phyloP scores from a whole-genome alignment of 2,797 vertebrate genomes.

The Chelonia mydas region DNA sequence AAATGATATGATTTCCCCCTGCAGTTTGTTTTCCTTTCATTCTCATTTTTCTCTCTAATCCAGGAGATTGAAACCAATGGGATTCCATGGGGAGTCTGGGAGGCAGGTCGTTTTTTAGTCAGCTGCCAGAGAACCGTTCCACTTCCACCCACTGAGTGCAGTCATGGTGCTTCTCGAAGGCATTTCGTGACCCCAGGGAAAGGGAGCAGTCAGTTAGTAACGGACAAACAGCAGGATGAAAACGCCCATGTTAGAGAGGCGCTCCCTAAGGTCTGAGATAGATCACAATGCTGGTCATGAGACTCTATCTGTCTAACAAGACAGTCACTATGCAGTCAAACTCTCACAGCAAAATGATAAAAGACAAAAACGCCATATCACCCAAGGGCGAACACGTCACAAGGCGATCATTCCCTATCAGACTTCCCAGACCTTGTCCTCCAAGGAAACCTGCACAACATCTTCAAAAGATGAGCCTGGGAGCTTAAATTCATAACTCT shows the following conservation, averaged over 20 bases:
- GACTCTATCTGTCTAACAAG: neutral
- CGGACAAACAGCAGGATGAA: neutral
- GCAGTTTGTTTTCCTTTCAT: neutral
- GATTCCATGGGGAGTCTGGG: constrained; percentile 7
- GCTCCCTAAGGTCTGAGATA: neutral
- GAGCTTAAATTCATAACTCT: neutral
- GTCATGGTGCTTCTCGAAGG: constrained; percentile 40
- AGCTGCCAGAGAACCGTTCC: constrained; percentile 12
- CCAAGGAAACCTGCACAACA: neutral
- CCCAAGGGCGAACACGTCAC: too few species aligned
- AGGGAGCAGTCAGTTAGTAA: neutral
- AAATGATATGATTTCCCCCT: neutral
- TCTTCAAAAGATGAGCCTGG: neutral
- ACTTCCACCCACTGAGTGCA: neutral
- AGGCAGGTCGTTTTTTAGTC: constrained; percentile 41
- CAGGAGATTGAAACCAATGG: constrained; percentile 1
- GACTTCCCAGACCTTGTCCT: neutral
- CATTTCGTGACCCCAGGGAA: neutral
- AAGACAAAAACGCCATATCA: neutral
- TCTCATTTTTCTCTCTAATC: neutral
- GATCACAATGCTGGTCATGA: neutral
- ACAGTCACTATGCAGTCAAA: neutral
- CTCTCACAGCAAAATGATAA: neutral
- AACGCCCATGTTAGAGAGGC: neutral
- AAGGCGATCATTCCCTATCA: neutral